Evolutionary conservation across 2,888 invertebrate species (phyloP), one percentile per base, ranked within the genome.

Genomic region (Machimus rusticus): DNA sequence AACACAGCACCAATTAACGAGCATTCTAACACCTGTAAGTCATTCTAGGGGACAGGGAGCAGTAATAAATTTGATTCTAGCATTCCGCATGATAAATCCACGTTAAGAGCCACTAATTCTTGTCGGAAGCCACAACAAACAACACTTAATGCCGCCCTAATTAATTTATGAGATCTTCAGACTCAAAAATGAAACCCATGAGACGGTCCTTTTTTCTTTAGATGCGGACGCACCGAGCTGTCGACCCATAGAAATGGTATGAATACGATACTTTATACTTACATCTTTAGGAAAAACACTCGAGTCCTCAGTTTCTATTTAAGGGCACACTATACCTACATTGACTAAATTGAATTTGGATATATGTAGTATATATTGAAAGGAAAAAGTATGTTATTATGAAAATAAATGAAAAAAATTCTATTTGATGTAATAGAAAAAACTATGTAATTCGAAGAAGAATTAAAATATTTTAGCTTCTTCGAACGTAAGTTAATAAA

Each of bases 151-250:
- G 78, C 57, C 55, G 86, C 23, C 74, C 46, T 86, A 88, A 88
- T 87, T 88, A 88, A 88, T 88, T 88, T 88, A 88, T 88, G 88
- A 55, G 51, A 19, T 76, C 51, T 57, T 28, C 8, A 16, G 37
- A n/a, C 51, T 19, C 82, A 57, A 39, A 79, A 79, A 46, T 79
- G 51, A 51, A 51, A 51, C 55, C 46, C 51, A 46, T 51, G 79
- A 79, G 51, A 79, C 31, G 31, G 19, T 55, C 43, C 28, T 55
- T 66, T 57, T 19, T 66, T 51, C 46, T 16, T 51, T 51, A 12
- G 6, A 5, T n/a, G 5, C 5, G 19, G 51, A n/a, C 51, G 6
- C 51, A 51, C 12, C 23, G 66, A 66, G 28, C 12, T 19, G 66
- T 23, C 66, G 66, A 66, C 66, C 66, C 66, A 12, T 12, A 23